Evolutionary conservation across 1,140 invertebrate species (phyloP), one percentile per base, ranked within the genome.

Genomic region (Drosophila navojoa): DNA sequence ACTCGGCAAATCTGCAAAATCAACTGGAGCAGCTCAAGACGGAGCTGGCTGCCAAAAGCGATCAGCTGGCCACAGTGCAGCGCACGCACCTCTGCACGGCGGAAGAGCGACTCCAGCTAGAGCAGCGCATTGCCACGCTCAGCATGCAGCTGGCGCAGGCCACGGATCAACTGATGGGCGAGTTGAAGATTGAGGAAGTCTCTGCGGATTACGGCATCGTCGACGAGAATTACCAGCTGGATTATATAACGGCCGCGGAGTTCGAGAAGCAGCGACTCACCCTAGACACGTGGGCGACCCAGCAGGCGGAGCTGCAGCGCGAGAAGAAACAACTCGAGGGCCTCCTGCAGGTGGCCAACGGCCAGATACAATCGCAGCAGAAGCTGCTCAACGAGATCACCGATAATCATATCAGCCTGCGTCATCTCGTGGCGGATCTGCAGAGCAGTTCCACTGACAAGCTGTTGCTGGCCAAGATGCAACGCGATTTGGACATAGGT

Each of bases 261-360:
- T 91, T 78, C 49, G 77, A 86, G 32, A 45, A 69, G 13, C 78
- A 91, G 50, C 75, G 79, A 11, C 45, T 67, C n/a, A 63, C 75
- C 10, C 42, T 90, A 1, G 29, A 53, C 35, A 69, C 72, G 9
- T 75, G 89, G 72, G 59, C 79, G 19, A 63, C 67, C 13, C 70
- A 77, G 19, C 79, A 90, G 15, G 49, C 71, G 27, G 79, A 81
- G 19, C 49, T 93, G 54, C 60, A 77, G 44, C 64, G 87, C 10
- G 92, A 93, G 42, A 92, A 91, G 38, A 91, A 93, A 22, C 91
- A 87, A 49, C 67, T 93, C 25, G 91, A 92, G 59, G 92, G 91
- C 19, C 64, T 90, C 3, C 58, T 92, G 0, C 84, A 92, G 45
- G 92, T 93, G 13, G 85, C 92, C 38, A 84, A 92, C 35, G 90